Evolutionary conservation across 2,888 invertebrate genomes (phyloP).

Genomic region (Agrilus mali): DNA sequence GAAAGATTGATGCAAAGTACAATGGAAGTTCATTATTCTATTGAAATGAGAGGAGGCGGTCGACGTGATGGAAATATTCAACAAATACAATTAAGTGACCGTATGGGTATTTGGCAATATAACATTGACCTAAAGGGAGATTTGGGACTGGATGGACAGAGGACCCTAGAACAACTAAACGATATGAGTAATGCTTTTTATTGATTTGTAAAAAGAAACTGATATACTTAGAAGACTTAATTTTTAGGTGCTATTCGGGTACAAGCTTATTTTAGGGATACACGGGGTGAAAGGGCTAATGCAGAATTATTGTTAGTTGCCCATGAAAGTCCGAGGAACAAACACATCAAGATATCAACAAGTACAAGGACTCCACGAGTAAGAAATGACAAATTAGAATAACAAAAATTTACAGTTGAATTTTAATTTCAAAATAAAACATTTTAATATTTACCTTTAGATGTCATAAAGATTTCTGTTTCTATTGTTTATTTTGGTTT

Average conservation of each 20-base stretch:
- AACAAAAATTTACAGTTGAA: background rate
- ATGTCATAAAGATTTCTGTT: constrained; percentile 1
- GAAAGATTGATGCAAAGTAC: constrained; percentile 50
- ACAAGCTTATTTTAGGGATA: constrained; percentile 56
- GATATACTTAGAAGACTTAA: background rate
- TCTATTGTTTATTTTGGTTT: constrained; percentile 10
- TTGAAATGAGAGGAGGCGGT: constrained; percentile 50
- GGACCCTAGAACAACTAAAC: constrained; percentile 24
- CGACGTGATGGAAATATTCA: constrained; percentile 49
- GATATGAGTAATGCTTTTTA: constrained; percentile 18
- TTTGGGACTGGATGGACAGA: constrained; percentile 36
- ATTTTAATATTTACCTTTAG: background rate
- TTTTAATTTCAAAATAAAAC: background rate
- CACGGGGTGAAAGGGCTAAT: constrained; percentile 49
- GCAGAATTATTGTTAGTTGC: constrained; percentile 60
- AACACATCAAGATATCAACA: constrained; percentile 75
- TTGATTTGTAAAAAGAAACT: background rate
- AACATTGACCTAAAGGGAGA: constrained; percentile 61
- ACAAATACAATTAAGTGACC: constrained; percentile 50
- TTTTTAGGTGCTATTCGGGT: constrained; percentile 29
- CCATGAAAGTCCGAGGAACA: constrained; percentile 70
- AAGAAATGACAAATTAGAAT: constrained; percentile 14
- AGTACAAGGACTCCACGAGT: constrained; percentile 70
- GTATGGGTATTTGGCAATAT: constrained; percentile 71
- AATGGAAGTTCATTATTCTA: constrained; percentile 53